Evolutionary conservation across 2,888 invertebrate genomes (phyloP).

Genomic region (Parapristionchus giblindavisi): DNA sequence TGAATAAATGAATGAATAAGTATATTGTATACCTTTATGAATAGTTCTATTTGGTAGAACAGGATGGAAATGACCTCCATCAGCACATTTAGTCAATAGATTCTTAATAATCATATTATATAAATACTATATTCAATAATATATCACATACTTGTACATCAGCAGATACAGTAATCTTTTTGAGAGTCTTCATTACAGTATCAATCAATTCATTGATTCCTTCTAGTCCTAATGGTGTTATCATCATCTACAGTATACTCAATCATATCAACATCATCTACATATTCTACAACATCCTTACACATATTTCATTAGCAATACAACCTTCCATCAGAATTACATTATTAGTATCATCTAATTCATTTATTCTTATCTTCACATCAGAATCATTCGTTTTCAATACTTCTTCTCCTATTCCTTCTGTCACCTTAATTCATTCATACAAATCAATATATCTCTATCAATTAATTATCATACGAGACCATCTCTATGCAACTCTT

Average conservation of each 20-base stretch:
- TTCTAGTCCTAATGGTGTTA: slow-evolving; percentile 27
- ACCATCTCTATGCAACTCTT: neutral
- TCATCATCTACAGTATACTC: neutral
- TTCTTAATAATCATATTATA: neutral
- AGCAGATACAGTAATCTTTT: neutral
- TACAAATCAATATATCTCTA: neutral
- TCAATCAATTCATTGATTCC: slow-evolving; percentile 14
- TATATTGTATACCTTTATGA: neutral
- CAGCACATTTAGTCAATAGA: slow-evolving; percentile 14
- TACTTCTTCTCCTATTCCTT: slow-evolving; percentile 23
- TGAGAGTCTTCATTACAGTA: slow-evolving; percentile 5
- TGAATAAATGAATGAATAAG: neutral
- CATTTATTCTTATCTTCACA: neutral
- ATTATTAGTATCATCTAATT: neutral
- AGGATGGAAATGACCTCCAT: slow-evolving; percentile 17
- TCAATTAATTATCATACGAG: neutral
- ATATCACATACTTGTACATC: slow-evolving; percentile 5
- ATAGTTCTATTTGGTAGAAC: slow-evolving; percentile 1
- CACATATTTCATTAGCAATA: neutral
- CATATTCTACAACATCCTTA: neutral
- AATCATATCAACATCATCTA: neutral
- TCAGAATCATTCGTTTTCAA: neutral
- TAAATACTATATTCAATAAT: neutral
- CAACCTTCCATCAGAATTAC: slow-evolving; percentile 4
- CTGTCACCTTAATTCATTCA: neutral